Evolutionary conservation across 1,140 invertebrate genomes (phyloP).

Genomic region (Portunus trituberculatus): DNA sequence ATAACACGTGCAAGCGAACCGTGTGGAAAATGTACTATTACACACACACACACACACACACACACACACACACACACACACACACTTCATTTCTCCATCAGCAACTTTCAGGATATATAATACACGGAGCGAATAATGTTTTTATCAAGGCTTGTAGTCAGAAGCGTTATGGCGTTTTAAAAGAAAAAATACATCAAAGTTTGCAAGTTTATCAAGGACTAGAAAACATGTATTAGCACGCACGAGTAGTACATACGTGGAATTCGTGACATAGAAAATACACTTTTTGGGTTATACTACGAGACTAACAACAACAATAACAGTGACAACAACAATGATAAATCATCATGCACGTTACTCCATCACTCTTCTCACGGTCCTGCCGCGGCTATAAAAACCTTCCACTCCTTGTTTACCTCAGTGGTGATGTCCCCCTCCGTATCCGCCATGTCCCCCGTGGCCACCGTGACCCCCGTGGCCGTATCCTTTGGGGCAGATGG

Average conservation of each 20-base stretch:
- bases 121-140: too few relatives aligned
- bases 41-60: too few relatives aligned
- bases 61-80: too few relatives aligned
- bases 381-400: not conserved
- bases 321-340: not conserved
- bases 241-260: not conserved
- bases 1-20: too few relatives aligned
- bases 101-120: too few relatives aligned
- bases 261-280: not conserved
- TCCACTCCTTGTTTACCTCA: not conserved
- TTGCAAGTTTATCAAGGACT: not conserved
- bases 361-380: not conserved
- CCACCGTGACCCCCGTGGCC: conserved; percentile 57
- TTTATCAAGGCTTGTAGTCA: too few relatives aligned
- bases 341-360: not conserved
- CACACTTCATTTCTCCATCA: too few relatives aligned
- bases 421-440: conserved; percentile 3
- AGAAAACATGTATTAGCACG: not conserved
- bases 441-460: not conserved
- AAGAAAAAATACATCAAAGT: too few relatives aligned
- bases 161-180: too few relatives aligned
- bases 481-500: conserved; percentile 76
- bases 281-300: too few relatives aligned
- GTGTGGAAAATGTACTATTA: too few relatives aligned
- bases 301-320: not conserved